phyloP scores from a whole-genome alignment of 2,113 vertebrate genomes.

The Podarcis muralis region DNA sequence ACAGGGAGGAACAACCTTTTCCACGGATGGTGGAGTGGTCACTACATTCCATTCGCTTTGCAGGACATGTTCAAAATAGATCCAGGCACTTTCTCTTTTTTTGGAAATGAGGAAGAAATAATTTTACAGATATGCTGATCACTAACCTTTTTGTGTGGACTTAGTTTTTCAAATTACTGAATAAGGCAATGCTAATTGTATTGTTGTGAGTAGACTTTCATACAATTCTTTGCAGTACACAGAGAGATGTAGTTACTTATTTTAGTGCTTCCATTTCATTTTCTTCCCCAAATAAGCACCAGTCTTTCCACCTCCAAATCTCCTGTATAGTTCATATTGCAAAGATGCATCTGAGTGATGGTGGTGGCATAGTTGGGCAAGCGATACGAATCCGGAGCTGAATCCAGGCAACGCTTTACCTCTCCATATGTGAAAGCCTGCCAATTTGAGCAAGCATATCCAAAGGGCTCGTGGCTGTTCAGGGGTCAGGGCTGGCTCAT shows the following conservation, averaged over 20 bases:
- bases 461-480: neutral
- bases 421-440: neutral
- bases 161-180: neutral
- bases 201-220: neutral
- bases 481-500: neutral
- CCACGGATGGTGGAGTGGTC: too few relatives aligned
- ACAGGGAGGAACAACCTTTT: too few relatives aligned
- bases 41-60: neutral
- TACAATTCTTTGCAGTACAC: neutral
- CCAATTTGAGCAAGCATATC: neutral
- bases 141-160: neutral
- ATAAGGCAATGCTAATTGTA: neutral
- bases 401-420: neutral
- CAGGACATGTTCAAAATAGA: neutral
- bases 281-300: neutral
- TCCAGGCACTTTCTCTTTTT: neutral
- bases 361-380: neutral
- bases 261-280: neutral
- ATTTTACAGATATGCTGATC: neutral
- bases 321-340: neutral
- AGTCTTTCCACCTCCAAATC: neutral
- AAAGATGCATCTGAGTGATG: neutral
- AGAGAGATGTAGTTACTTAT: neutral
- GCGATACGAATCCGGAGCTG: neutral
- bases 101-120: neutral